Base-by-base conservation (phyloP, 1,140 invertebrate genomes). In the Stegodyphus dumicola region DNA sequence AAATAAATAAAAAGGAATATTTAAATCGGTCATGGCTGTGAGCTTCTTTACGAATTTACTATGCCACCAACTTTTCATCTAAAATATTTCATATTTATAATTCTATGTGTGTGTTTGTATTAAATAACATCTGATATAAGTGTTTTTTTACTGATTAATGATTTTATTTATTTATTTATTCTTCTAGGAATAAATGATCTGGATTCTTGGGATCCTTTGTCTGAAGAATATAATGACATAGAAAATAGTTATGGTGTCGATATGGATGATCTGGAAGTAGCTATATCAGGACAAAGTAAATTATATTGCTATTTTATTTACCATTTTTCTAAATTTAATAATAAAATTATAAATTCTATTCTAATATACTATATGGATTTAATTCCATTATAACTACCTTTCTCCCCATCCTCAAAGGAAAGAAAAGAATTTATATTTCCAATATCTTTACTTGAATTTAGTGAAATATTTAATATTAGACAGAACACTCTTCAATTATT, bases 181-280 rank as follows among this genome's bases (percentile, higher is more conserved):
- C 49, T 54, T 53, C 6, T 11, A 83, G 79, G 74, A 74, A 54
- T 54, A 18, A 17, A 64, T 13, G 2, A 18, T 74, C 48, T 83
- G 1, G 65, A 66, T 52, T 2, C 87, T 73, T 90, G 90, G 89
- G 87, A 91, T 84, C 90, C 90, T 2, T 90, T 90, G 89, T 73
- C 66, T 56, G 89, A 89, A 53, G 90, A 90, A 77, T 90, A 88
- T 71, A 79, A 87, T 6, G 89, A 88, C 13, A 74, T 87, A 7
- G 81, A 89, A 66, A 91, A 91, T 88, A 90, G 88, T 51, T 90
- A 90, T 86, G 88, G 88, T 13, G 86, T 90, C 11, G 88, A 90
- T 85, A 69, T 88, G 17, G 89, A 89, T 88, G 90, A 91, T 87
- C 77, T 88, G 53, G 88, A 89, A 11, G 89, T 91, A 11, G 90